These are phyloP conservation scores for Diaprepes abbreviatus DNA, from an alignment of 2,888 invertebrate species.

Conservation along the genomic window DNA sequence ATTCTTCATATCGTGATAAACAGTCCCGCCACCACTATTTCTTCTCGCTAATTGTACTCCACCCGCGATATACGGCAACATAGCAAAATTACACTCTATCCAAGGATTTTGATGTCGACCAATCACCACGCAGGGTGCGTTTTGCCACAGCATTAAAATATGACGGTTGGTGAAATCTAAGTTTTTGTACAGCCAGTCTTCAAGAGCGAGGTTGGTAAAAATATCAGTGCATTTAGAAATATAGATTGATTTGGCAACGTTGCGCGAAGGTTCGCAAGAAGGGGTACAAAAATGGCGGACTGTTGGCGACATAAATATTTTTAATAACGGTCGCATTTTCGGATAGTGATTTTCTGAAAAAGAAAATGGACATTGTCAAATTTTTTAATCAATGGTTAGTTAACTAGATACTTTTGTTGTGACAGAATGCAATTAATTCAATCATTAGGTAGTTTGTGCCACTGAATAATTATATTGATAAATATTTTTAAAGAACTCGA, in stretches of 20 bases:
- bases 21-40: constrained; percentile 97
- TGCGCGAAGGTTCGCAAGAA: constrained; percentile 3
- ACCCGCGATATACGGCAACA: constrained; percentile 68
- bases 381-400: no score
- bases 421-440: no score
- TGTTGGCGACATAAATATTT: not conserved
- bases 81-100: constrained; percentile 87
- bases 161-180: constrained; percentile 87
- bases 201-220: constrained; percentile 93
- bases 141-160: constrained; percentile 92
- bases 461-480: no score
- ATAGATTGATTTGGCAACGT: constrained; percentile 87
- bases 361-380: not conserved
- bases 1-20: constrained; percentile 96
- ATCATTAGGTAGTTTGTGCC: no score
- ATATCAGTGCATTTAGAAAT: constrained; percentile 94
- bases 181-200: constrained; percentile 95
- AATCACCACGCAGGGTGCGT: constrained; percentile 94
- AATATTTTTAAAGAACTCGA: no score
- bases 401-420: no score
- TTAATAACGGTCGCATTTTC: constrained; percentile 15
- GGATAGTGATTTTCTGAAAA: not conserved
- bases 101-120: constrained; percentile 98
- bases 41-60: constrained; percentile 87
- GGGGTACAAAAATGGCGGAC: not conserved